Conservation (phyloP, 2,113 vertebrate species). For the Archilochus colubris region DNA sequence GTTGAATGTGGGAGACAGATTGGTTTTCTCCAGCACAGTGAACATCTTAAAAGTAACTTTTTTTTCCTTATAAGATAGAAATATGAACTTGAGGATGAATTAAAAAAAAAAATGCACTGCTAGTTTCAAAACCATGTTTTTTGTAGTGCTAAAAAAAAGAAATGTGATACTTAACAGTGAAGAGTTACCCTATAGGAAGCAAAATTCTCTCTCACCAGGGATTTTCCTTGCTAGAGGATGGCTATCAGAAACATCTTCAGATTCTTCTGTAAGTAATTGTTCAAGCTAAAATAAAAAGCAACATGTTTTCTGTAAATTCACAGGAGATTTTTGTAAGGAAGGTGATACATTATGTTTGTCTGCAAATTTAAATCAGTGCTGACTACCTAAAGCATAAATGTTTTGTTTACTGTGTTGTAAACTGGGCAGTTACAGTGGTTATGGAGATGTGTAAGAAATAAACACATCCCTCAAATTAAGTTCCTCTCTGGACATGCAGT, state of each 20-base stretch:
- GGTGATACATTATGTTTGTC: background rate
- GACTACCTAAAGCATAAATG: too few species aligned
- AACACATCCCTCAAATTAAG: background rate
- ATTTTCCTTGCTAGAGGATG: conserved; percentile 53
- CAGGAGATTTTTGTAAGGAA: background rate
- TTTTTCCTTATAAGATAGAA: background rate
- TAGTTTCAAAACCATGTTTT: background rate
- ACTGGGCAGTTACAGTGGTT: background rate
- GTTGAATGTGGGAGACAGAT: background rate
- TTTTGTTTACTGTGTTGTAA: background rate
- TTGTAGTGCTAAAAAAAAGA: background rate
- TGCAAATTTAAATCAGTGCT: background rate
- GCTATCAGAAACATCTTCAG: conserved; percentile 43
- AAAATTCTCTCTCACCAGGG: conserved; percentile 72
- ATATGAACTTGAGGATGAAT: background rate
- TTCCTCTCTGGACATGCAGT: background rate
- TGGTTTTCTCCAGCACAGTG: background rate
- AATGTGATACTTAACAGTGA: background rate
- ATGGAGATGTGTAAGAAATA: background rate
- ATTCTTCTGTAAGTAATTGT: background rate
- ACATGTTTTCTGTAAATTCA: background rate
- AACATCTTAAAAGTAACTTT: background rate
- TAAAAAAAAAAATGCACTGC: background rate
- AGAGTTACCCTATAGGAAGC: background rate
- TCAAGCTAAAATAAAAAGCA: conserved; percentile 53